Evolutionary conservation across 2,888 invertebrate genomes (phyloP).

Genomic region (Nasonovia ribisnigri): DNA sequence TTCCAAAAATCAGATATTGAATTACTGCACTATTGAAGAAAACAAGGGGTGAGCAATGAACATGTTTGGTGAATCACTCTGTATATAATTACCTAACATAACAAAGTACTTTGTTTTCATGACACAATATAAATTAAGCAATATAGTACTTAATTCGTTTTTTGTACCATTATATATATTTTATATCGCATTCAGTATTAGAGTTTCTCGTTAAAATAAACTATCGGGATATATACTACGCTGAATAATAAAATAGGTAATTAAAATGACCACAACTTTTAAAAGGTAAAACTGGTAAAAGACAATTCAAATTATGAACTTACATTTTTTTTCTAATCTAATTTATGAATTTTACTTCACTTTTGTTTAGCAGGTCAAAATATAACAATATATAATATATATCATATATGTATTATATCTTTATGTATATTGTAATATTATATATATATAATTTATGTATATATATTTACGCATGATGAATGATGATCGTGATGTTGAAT

Average conservation of each 20-base stretch:
- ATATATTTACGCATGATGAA: not conserved
- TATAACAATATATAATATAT: not conserved
- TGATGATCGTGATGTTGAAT: conserved; percentile 45
- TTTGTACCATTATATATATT: not conserved
- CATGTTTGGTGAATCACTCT: no score
- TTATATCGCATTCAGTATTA: not conserved
- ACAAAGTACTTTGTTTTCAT: no score
- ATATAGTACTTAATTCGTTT: no score
- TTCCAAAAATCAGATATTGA: no score
- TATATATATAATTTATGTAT: not conserved
- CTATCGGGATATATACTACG: not conserved
- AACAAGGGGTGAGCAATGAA: no score
- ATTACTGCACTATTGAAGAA: no score
- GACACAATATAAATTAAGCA: no score
- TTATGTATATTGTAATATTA: not conserved
- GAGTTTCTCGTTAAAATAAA: not conserved
- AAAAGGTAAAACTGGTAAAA: not conserved
- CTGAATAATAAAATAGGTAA: not conserved
- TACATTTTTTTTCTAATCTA: not conserved
- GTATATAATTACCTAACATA: no score
- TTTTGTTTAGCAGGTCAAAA: not conserved
- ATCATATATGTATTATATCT: not conserved
- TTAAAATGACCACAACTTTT: not conserved
- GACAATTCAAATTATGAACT: not conserved
- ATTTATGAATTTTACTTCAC: not conserved